Evolutionary conservation across 1,140 invertebrate species (phyloP), one percentile per base, ranked within the genome.

Genomic region (Linepithema humile): DNA sequence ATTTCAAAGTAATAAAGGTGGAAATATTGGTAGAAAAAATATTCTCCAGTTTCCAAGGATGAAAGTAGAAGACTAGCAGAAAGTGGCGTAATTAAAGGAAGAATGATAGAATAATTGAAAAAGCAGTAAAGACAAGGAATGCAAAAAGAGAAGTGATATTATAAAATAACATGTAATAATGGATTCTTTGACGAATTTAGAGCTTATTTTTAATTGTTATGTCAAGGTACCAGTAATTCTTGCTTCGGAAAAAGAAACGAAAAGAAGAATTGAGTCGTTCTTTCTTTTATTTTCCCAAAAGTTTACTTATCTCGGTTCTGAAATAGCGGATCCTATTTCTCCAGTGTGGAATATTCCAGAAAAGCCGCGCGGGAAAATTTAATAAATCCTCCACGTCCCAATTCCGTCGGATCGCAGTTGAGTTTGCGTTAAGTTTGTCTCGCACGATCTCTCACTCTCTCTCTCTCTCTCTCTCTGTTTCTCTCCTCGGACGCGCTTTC

Each of bases 401-500:
- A 55, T 80, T 80, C 48, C 26, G 40, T 48, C 65, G 26, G 15
- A 32, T 62, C 74, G 15, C 12, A 17, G 48, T 32, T 6, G 48
- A 32, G 20, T 40, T 40, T 15, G 20, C 35, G 43, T 77, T 38
- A 15, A 77, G 29, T 50, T 48, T 15, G 17, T 85, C 78, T 87
- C 86, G 43, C 17, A 38, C 43, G 55, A 80, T 48, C 69, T 70
- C 50, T 35, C 70, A 3, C 35, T 1, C 6, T 12, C 82, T 15
- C 10, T 15, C 82, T 77, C 53, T 23, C n/a, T 48, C 69, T 70
- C 50, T 35, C 70, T 3, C 35, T 1, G 2, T 12, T 74, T 15
- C 10, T 15, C 82, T 77, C 53, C 23, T n/a, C n/a, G n/a, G 29
- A 74, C 26, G 85, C 83, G 83, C 62, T 85, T 75, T 67, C 84